Evolutionary conservation across 2,797 vertebrate species (phyloP).

Genomic region (Manis pentadactyla): DNA sequence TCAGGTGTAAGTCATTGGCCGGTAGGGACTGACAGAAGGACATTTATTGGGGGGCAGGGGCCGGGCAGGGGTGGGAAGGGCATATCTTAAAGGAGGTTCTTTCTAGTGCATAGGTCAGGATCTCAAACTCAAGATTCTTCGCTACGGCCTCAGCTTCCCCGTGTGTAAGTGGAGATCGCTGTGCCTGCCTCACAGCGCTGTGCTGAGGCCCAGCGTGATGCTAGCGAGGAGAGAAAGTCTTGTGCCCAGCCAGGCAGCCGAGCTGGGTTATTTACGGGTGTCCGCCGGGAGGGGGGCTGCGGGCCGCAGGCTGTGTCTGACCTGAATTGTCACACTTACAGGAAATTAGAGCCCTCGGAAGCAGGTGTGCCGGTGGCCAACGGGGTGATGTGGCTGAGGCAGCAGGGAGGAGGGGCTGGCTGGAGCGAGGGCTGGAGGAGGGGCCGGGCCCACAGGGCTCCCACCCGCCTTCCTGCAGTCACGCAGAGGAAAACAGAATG

Average conservation of each 20-base stretch:
- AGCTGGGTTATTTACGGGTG: constrained; percentile 79
- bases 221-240: constrained; percentile 42
- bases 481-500: neutral
- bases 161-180: fast-evolving
- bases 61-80: neutral
- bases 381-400: constrained; percentile 58
- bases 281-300: constrained; percentile 59
- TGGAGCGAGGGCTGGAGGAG: neutral
- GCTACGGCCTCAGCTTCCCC: neutral
- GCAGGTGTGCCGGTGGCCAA: constrained; percentile 76
- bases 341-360: constrained; percentile 80
- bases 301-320: constrained; percentile 73
- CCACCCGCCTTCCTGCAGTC: neutral
- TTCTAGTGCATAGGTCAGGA: neutral
- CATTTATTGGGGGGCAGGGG: fast-evolving
- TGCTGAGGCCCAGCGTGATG: neutral
- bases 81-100: neutral
- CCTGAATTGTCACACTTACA: constrained; percentile 82
- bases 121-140: neutral
- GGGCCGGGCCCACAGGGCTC: neutral
- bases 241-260: constrained; percentile 13
- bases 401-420: neutral
- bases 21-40: neutral
- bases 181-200: neutral
- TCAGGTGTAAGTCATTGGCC: neutral